Base-by-base conservation (phyloP, 2,888 invertebrate genomes). In the Hypomecis punctinalis region DNA sequence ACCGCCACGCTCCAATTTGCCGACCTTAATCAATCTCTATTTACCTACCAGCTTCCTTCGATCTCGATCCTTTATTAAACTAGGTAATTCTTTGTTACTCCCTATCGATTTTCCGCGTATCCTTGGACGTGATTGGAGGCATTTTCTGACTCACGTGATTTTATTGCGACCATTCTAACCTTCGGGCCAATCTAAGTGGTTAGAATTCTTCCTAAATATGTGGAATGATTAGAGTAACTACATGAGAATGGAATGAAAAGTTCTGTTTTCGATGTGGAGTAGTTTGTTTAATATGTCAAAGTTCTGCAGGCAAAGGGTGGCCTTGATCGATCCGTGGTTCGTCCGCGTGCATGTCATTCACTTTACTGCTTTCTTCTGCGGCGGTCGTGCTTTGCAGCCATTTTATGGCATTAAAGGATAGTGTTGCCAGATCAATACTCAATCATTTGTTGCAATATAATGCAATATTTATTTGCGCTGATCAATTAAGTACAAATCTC, bases 271-370 rank as follows among this genome's bases (percentile, higher is more conserved):
- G 23, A 23, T 23, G 23, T 23, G 23, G 23, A 23, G 23, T 23
- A 23, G 23, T 23, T 23, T 23, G 23, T 23, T 23, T 23, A 23
- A 23, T 23, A 23, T 66, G 60, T 69, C 59, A 61, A 65, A 63
- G 46, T 63, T 62, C 40, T 52, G 59, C 66, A 69, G 64, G 63
- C 67, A 67, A 67, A 67, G 73, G 65, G 82, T 89, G 86, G 82
- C 88, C 86, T 88, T 89, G 88, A 90, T 91, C 90, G 89, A 90
- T 88, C 87, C 81, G 73, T 70, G 5, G 1, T 39, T 1, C 9
- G 39, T 39, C 7, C 39, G 23, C 5, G 78, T 79, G 85, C 83
- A 88, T 85, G 80, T 82, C 83, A 81, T 78, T 83, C 80, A 73
- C 73, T 82, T 82, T 82, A 83, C 78, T 79, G 77, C 75, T 74